A percentile compares a stretch with the other conserved stretches of the same genome.
Conservation (phyloP, 2,797 vertebrate species). For the Choloepus didactylus region DNA sequence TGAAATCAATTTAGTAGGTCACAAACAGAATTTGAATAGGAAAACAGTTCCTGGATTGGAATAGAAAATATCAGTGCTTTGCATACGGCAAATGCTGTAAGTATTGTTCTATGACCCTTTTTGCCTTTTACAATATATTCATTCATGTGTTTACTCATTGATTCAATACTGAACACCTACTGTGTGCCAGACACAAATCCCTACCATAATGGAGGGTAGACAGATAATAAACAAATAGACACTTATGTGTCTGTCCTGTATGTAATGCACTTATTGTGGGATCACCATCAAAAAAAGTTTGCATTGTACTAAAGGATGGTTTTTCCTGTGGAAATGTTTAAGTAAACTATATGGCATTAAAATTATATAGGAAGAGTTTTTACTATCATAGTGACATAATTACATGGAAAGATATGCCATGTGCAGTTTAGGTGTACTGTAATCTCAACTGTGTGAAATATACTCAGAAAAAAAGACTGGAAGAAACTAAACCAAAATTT, state of each 20-base stretch:
- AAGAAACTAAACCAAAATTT: conserved; percentile 25
- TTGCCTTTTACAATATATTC: conserved; percentile 50
- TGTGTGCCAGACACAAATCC: neutral
- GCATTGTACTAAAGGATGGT: neutral
- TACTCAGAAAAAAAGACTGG: neutral
- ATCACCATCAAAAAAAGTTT: conserved; percentile 3
- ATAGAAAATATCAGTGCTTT: neutral
- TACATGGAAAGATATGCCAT: conserved; percentile 35
- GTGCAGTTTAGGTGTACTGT: neutral
- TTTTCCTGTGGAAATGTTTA: neutral
- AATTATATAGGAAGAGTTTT: neutral
- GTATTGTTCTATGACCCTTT: conserved; percentile 27
- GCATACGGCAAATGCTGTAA: neutral
- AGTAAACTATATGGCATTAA: conserved; percentile 50
- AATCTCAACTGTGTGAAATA: conserved; percentile 55
- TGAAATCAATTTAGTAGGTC: conserved; percentile 10
- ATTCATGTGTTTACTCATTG: neutral
- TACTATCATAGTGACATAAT: neutral
- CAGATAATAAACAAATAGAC: neutral
- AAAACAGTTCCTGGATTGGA: conserved; percentile 12
- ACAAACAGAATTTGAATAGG: conserved; percentile 43
- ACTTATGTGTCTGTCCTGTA: neutral
- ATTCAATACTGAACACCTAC: neutral
- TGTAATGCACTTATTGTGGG: neutral
- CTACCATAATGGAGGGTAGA: neutral